These are phyloP conservation scores for Cepaea hortensis DNA, from an alignment of 2,888 invertebrate genomes.

Conservation along the genomic window DNA sequence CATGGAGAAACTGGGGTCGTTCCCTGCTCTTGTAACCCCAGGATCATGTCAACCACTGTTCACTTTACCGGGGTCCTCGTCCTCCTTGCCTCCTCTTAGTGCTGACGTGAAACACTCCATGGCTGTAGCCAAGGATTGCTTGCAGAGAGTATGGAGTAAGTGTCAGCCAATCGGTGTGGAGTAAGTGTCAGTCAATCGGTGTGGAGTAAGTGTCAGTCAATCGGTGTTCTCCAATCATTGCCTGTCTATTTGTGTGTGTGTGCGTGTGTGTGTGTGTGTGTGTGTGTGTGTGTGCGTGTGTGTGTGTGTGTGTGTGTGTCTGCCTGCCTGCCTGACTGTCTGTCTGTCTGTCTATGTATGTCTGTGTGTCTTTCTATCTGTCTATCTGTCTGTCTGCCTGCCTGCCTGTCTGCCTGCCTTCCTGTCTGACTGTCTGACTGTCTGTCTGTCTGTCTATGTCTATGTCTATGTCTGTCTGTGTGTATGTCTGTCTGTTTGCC, in stretches of 20 bases:
- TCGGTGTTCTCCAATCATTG: not conserved
- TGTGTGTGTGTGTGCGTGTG: not conserved
- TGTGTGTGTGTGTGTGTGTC: too few species aligned
- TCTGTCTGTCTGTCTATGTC: not conserved
- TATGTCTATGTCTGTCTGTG: not conserved
- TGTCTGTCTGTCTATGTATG: not conserved
- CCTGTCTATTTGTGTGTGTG: not conserved
- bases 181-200: conserved; percentile 31
- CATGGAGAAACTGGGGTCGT: not conserved
- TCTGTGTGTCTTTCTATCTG: conserved; percentile 19
- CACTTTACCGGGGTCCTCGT: not conserved
- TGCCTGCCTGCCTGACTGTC: too few species aligned
- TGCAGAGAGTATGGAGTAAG: conserved; percentile 48
- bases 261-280: not conserved
- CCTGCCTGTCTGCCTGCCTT: not conserved
- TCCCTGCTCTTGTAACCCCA: not conserved
- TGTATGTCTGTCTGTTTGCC: not conserved
- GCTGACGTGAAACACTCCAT: not conserved
- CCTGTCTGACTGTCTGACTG: not conserved
- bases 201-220: conserved; percentile 42
- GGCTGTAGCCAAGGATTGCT: conserved; percentile 34
- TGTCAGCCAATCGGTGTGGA: conserved; percentile 28
- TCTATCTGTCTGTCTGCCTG: not conserved
- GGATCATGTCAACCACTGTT: not conserved
- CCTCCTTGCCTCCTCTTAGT: not conserved